phyloP scores from a whole-genome alignment of 1,140 invertebrate species.

The Pseudomyrmex sp. region DNA sequence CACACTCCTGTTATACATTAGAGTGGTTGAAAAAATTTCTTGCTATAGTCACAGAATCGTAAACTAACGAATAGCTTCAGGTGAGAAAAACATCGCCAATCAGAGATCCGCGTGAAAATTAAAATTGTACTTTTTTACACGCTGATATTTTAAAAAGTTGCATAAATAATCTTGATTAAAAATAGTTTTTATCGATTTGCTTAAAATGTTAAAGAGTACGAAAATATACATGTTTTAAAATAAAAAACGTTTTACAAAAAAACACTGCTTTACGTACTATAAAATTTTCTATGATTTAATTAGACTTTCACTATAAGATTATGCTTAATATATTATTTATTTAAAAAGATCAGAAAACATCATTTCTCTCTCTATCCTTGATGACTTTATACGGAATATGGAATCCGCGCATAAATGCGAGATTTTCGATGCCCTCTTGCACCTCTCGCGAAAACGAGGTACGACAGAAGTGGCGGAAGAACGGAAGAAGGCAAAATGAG shows the following conservation, averaged over 20 bases:
- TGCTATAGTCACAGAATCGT: constrained; percentile 11
- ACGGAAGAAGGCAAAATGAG: constrained; percentile 38
- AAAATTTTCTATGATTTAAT: too few relatives aligned
- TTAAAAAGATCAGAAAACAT: neutral
- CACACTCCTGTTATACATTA: constrained; percentile 19
- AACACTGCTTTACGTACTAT: too few relatives aligned
- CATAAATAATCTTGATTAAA: constrained; percentile 19
- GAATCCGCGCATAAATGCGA: constrained; percentile 51
- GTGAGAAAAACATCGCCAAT: neutral
- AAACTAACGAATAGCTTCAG: neutral
- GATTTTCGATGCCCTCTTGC: constrained; percentile 45
- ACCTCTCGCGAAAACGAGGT: constrained; percentile 23
- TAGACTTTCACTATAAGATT: too few relatives aligned
- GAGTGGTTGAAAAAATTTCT: neutral
- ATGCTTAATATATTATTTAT: too few relatives aligned
- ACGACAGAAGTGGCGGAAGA: constrained; percentile 50
- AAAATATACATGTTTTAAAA: neutral
- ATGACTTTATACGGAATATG: constrained; percentile 7
- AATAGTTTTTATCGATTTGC: neutral
- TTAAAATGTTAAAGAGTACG: neutral
- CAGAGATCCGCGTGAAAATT: neutral
- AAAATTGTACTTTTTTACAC: neutral
- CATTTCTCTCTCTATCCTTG: neutral
- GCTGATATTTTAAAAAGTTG: neutral
- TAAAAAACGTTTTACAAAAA: too few relatives aligned